Percentiles rank a stretch among this genome's conserved stretches.
Conservation (phyloP, 1,140 invertebrate species). For the Camponotus vicinus region DNA sequence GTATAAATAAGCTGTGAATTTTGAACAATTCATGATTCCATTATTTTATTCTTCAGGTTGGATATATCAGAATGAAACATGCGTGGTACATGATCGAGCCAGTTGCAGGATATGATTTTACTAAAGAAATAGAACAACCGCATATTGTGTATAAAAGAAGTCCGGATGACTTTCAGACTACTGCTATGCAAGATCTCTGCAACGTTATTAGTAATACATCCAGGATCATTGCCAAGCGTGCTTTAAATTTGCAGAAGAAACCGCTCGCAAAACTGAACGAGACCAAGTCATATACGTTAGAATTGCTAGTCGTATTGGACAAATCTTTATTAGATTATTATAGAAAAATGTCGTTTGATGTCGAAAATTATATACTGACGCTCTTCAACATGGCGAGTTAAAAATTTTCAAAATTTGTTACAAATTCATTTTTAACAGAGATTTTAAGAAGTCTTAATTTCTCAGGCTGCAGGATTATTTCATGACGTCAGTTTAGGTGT, state of each 20-base stretch:
- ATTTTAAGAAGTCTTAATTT: background rate
- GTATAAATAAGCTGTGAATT: background rate
- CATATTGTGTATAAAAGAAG: slow-evolving; percentile 76
- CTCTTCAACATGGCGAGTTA: slow-evolving; percentile 88
- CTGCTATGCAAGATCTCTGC: slow-evolving; percentile 57
- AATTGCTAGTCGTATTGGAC: slow-evolving; percentile 89
- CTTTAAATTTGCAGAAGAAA: slow-evolving; percentile 53
- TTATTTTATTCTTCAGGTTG: slow-evolving; percentile 83
- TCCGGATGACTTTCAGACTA: slow-evolving; percentile 48
- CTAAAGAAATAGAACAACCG: slow-evolving; percentile 72
- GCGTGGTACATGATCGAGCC: slow-evolving; percentile 87
- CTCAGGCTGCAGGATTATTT: slow-evolving; percentile 86
- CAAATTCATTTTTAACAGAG: background rate
- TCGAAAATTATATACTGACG: slow-evolving; percentile 89
- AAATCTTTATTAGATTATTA: slow-evolving; percentile 87
- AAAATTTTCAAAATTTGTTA: background rate
- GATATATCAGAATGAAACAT: slow-evolving; percentile 83
- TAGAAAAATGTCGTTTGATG: slow-evolving; percentile 85
- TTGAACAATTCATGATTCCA: background rate
- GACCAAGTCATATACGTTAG: slow-evolving; percentile 82
- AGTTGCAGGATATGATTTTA: slow-evolving; percentile 79
- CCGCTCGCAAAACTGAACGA: slow-evolving; percentile 48
- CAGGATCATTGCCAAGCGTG: slow-evolving; percentile 70
- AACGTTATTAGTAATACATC: slow-evolving; percentile 66
- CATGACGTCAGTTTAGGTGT: slow-evolving; percentile 88